phyloP scores from a whole-genome alignment of 2,113 vertebrate species.

The Hirundichthys speculiger region DNA sequence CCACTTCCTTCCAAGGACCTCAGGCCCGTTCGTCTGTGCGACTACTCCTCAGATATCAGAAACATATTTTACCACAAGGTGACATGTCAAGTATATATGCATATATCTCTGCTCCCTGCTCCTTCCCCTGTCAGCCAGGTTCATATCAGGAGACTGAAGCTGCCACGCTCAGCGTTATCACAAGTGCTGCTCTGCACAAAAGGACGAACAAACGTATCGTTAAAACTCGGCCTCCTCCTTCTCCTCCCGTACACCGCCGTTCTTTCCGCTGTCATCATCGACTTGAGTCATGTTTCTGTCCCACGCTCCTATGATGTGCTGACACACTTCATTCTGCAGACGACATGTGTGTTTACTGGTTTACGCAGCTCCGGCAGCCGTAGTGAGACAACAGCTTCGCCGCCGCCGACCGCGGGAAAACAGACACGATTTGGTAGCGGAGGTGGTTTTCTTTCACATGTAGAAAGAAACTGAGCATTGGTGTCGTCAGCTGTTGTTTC shows the following conservation, averaged over 20 bases:
- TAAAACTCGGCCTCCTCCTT: slow-evolving; percentile 11
- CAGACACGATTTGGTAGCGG: no score
- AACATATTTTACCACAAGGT: not conserved
- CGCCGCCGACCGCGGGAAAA: no score
- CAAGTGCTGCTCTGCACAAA: slow-evolving; percentile 61
- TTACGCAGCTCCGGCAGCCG: not conserved
- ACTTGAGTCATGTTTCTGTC: slow-evolving; percentile 33
- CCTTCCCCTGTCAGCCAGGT: slow-evolving; percentile 33
- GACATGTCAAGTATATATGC: slow-evolving; percentile 4
- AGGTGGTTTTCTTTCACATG: no score
- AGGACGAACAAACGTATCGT: slow-evolving; percentile 25
- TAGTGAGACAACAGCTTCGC: not conserved
- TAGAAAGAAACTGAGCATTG: no score
- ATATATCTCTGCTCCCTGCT: slow-evolving; percentile 4
- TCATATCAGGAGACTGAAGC: slow-evolving; percentile 47
- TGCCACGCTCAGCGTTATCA: slow-evolving; percentile 58
- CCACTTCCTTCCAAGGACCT: not conserved
- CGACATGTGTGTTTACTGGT: not conserved
- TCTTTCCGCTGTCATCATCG: slow-evolving; percentile 30
- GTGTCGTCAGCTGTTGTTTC: no score
- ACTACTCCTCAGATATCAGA: slow-evolving; percentile 13
- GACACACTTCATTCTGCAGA: slow-evolving; percentile 20
- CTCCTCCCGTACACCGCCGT: slow-evolving; percentile 29
- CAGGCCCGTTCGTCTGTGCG: slow-evolving; percentile 1
- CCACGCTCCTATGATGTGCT: slow-evolving; percentile 25